Evolutionary conservation across 2,797 vertebrate species (phyloP), one percentile per base, ranked within the genome.

Genomic region (Mormyrus proboscirostris): DNA sequence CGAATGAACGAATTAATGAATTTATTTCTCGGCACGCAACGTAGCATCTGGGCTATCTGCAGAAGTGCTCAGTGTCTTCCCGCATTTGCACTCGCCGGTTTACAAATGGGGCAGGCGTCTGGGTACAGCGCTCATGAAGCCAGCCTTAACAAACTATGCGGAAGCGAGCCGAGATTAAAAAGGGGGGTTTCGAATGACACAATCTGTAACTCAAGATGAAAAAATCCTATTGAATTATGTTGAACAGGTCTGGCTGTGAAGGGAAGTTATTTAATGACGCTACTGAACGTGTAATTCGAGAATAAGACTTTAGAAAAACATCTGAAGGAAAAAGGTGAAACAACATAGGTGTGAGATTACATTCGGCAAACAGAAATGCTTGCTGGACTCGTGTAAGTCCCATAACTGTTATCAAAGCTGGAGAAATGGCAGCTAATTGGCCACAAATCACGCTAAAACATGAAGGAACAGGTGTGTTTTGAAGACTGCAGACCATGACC

Each of bases 211-310:
- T 47, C 41, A 14, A 82, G 76, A 82, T 2, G 69, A 82, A 82
- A 47, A 82, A 44, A 82, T 82, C 76, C 76, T 82, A 44, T 47
- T 82, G 41, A 82, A 82, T 82, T 82, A 44, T 82, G 76, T 82
- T 82, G 16, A 47, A 19, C 76, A n/a, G 38, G 76, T 16, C 41
- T 47, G 76, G 41, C 19, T 22, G 41, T 47, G 16, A 82, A 47
- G 38, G 41, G 76, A 82, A 82, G 38, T 47, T 47, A 47, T 82
- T 82, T 82, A 47, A 47, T 44, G 76, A 41, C 47, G 41, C 76
- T 82, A 82, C 41, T 82, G 38, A 44, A 82, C 47, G 76, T 47
- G 76, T 47, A 47, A 82, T 73, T 73, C 1, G 38, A 82, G 76
- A 82, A 82, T n/a, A 82, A 82, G 76, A 82, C 14, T 8, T 44